phyloP scores from a whole-genome alignment of 2,888 invertebrate genomes.

The Chrysotoxum bicinctum region DNA sequence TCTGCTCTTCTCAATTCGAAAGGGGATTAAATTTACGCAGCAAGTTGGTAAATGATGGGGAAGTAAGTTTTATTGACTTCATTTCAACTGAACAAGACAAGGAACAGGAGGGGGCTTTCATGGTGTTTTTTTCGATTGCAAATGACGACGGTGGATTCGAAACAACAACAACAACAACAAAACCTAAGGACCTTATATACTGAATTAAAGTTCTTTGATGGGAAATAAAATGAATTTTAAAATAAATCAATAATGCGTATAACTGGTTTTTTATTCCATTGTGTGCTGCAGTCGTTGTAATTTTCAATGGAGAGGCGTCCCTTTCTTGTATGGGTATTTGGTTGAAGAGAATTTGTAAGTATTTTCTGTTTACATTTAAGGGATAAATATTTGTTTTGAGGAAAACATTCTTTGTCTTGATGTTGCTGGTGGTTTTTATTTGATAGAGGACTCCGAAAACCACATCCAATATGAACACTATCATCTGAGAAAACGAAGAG shows the following conservation, averaged over 20 bases:
- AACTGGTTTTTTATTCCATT: slow-evolving; percentile 44
- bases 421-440: too few relatives aligned
- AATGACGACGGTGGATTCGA: not conserved
- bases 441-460: too few relatives aligned
- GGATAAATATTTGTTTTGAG: not conserved
- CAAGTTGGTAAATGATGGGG: slow-evolving; percentile 66
- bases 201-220: slow-evolving; percentile 50
- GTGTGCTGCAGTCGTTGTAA: slow-evolving; percentile 44
- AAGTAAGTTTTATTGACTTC: slow-evolving; percentile 71
- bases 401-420: not conserved
- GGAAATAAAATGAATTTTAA: slow-evolving; percentile 61
- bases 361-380: not conserved
- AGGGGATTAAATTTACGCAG: slow-evolving; percentile 68
- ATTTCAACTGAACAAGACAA: not conserved
- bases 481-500: too few relatives aligned
- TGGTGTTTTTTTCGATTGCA: not conserved
- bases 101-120: not conserved
- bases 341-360: not conserved
- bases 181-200: slow-evolving; percentile 8
- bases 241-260: slow-evolving; percentile 66
- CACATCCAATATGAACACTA: too few relatives aligned
- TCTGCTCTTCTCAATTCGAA: slow-evolving; percentile 40
- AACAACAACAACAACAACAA: not conserved
- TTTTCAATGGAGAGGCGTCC: not conserved
- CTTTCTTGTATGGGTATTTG: not conserved